Conservation (phyloP, 2,113 vertebrate genomes). For the Tenrec ecaudatus region DNA sequence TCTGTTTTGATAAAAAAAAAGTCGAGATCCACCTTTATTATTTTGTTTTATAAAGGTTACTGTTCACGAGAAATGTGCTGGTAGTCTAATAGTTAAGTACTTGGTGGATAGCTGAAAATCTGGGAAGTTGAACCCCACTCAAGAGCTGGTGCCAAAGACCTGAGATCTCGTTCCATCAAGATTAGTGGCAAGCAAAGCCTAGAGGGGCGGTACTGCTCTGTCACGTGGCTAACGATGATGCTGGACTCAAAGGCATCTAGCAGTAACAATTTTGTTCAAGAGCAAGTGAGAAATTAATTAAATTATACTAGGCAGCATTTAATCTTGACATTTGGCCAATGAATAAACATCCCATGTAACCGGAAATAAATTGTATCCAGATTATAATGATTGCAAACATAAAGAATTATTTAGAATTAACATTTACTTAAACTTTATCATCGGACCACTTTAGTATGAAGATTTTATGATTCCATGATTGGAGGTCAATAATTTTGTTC, state of each 20-base stretch:
- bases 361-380: background rate
- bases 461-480: background rate
- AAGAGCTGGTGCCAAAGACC: background rate
- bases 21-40: background rate
- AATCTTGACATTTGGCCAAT: background rate
- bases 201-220: background rate
- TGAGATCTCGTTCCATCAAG: background rate
- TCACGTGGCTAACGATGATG: background rate
- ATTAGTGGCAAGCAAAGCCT: background rate
- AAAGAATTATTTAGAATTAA: background rate
- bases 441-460: background rate
- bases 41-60: background rate
- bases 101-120: background rate
- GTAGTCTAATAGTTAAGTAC: background rate
- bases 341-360: background rate
- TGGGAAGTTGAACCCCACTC: background rate
- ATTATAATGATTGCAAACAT: background rate
- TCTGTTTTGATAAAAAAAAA: constrained; percentile 3
- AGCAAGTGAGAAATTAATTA: background rate
- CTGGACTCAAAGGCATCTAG: background rate
- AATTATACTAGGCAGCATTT: constrained; percentile 14
- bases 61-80: background rate
- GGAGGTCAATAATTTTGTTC: constrained; percentile 3
- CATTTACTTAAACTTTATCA: constrained; percentile 35
- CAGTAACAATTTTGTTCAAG: background rate